Conservation (phyloP, 1,140 invertebrate species). For the Philotrypesis tridentata region DNA sequence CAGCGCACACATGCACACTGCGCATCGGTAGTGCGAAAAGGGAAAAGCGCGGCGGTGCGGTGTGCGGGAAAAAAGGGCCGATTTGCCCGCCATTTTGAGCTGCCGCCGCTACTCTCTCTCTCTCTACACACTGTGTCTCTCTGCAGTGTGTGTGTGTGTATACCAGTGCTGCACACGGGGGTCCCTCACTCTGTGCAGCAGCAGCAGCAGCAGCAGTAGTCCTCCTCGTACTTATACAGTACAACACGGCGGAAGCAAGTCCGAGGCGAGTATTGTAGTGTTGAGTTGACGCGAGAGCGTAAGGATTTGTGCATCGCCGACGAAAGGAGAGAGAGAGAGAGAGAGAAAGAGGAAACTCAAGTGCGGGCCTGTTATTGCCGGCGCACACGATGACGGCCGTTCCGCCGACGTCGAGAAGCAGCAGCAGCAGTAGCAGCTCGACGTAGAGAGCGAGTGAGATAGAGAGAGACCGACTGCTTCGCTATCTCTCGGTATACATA, state of each 20-base stretch:
- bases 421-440: no score
- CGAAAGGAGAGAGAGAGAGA: no score
- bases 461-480: neutral
- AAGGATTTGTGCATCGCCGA: no score
- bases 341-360: no score
- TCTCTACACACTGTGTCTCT: no score
- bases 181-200: no score
- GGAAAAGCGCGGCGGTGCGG: neutral
- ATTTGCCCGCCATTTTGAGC: slow-evolving; percentile 48
- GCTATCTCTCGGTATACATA: neutral
- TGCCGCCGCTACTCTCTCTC: neutral
- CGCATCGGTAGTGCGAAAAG: neutral
- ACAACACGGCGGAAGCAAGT: no score
- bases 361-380: neutral
- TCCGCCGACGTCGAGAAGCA: slow-evolving; percentile 5
- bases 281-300: no score
- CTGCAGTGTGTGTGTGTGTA: no score
- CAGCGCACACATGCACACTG: neutral
- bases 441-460: neutral
- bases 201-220: no score
- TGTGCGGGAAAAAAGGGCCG: neutral
- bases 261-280: neutral
- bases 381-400: neutral
- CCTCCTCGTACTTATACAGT: neutral
- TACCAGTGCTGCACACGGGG: neutral